phyloP scores from a whole-genome alignment of 2,797 vertebrate species.

The Sebastes iracundus region DNA sequence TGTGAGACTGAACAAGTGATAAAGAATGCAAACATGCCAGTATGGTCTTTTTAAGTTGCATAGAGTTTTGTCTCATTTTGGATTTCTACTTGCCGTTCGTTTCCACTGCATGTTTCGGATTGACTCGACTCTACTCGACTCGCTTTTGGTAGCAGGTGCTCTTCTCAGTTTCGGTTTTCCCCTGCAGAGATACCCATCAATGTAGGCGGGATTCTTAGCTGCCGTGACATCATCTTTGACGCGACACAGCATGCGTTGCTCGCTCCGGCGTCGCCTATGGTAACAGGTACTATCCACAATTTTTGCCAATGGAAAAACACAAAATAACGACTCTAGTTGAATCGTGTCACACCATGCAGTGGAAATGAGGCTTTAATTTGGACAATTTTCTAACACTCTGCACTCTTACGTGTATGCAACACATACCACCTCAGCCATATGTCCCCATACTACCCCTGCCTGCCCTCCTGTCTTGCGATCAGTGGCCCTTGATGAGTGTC shows the following conservation, averaged over 20 bases:
- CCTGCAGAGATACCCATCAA: background rate
- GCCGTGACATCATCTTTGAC: background rate
- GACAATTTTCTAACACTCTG: background rate
- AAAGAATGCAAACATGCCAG: background rate
- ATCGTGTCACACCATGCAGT: fast-evolving
- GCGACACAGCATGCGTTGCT: background rate
- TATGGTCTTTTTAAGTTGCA: background rate
- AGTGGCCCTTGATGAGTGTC: conserved; percentile 61
- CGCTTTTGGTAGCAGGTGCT: background rate
- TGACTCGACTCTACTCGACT: background rate
- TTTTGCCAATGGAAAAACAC: background rate
- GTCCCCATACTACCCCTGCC: conserved; percentile 35
- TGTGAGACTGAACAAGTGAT: background rate
- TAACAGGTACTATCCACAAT: background rate
- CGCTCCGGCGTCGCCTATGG: background rate
- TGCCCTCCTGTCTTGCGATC: conserved; percentile 48
- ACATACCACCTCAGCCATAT: conserved; percentile 38
- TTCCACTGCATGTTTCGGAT: background rate
- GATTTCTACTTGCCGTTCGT: background rate
- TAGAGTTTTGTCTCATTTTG: background rate
- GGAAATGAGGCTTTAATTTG: background rate
- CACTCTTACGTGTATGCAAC: background rate
- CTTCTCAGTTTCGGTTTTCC: background rate
- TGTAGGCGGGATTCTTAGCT: background rate
- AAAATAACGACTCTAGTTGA: background rate